Base-by-base conservation (phyloP, 1,140 invertebrate species). In the Sipha flava region DNA sequence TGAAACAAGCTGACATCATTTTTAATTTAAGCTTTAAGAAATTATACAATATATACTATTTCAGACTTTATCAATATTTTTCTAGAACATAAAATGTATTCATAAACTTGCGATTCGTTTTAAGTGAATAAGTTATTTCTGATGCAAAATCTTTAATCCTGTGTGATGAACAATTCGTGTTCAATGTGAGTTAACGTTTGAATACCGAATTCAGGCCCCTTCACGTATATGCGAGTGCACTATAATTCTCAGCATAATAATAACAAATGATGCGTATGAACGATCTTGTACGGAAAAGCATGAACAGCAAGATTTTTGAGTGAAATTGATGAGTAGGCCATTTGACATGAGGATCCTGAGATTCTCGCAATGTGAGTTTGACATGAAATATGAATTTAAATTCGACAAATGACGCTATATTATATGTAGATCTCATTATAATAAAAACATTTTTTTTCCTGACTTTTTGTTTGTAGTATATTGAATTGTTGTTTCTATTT, bases 311-410 rank as follows among this genome's bases (percentile, higher is more conserved):
- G 70, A 37, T 14, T 75, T 75, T 75, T 75, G 70, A 75, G 70
- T 75, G 31, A 52, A 75, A 75, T 75, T 75, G 70, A 75, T 75
- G 70, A 26, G 29, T 75, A 37, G 29, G 45, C 31, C 70, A 31
- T 37, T 31, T 37, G 70, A 75, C 70, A 40, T 34, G 70, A 49
- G 70, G 70, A 73, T 18, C 70, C 47, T 75, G 70, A 75, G 47
- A 75, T 54, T 75, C n/a, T 75, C 18, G 29, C 70, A 75, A 75
- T 54, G 70, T 75, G 70, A 54, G 9, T 54, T 54, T 75, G 70
- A 75, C 70, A 37, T 75, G 70, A 75, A 75, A 75, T 75, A 75
- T 75, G 70, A 75, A 75, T 18, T 37, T 29, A 54, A 43, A 37
- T 75, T 75, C 47, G 5, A 34, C 47, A 16, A 49, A 0, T 16